Conservation (phyloP, 1,140 invertebrate genomes). For the Drosophila athabasca region DNA sequence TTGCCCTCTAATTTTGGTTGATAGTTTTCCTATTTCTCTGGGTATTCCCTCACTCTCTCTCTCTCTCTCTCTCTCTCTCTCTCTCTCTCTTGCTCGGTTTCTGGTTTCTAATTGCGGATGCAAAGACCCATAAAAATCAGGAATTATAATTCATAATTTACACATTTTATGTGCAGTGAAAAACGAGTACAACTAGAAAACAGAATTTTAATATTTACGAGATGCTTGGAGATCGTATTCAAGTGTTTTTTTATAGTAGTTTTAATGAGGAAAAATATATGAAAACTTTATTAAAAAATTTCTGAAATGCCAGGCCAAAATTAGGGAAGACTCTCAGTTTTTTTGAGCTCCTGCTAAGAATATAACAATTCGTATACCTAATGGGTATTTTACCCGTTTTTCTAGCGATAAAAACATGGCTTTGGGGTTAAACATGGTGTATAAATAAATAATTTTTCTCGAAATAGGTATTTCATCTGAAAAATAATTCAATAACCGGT, state of each 20-base stretch:
- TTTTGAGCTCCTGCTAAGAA: too few relatives aligned
- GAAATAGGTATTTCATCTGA: too few relatives aligned
- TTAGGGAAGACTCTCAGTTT: too few relatives aligned
- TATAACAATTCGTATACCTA: too few relatives aligned
- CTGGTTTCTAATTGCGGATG: slow-evolving; percentile 23
- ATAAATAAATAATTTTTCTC: too few relatives aligned
- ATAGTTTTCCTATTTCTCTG: slow-evolving; percentile 14
- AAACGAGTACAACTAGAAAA: slow-evolving; percentile 10
- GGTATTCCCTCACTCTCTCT: too few relatives aligned
- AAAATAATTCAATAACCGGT: too few relatives aligned
- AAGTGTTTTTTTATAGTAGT: not conserved
- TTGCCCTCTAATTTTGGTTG: slow-evolving; percentile 54
- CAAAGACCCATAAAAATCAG: slow-evolving; percentile 17
- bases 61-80: not conserved
- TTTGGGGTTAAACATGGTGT: too few relatives aligned
- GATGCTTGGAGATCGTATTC: not conserved
- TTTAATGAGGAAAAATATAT: not conserved
- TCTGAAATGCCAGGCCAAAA: not conserved
- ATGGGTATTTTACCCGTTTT: too few relatives aligned
- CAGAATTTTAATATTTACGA: slow-evolving; percentile 1
- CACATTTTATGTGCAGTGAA: slow-evolving; percentile 11
- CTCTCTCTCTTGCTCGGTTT: not conserved
- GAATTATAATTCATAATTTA: slow-evolving; percentile 31
- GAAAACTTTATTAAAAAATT: not conserved
- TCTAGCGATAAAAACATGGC: too few relatives aligned